phyloP scores from a whole-genome alignment of 2,113 vertebrate species.

The Tachysurus fulvidraco region DNA sequence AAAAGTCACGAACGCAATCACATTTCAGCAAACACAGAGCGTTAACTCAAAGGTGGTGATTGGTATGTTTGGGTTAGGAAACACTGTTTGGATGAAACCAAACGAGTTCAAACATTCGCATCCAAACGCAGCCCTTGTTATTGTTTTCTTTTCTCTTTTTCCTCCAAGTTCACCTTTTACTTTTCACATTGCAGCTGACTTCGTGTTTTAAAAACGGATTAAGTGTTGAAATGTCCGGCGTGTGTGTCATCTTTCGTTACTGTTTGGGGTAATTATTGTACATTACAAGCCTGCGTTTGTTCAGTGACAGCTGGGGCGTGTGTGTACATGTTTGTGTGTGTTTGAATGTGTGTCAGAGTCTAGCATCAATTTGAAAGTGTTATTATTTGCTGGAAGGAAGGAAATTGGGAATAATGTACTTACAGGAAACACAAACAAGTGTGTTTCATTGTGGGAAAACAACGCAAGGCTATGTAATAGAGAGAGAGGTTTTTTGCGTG shows the following conservation, averaged over 20 bases:
- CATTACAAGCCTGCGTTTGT: slow-evolving; percentile 34
- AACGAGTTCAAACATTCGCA: slow-evolving; percentile 19
- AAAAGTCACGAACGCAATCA: slow-evolving; percentile 33
- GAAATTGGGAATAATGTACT: slow-evolving; percentile 51
- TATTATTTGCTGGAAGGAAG: slow-evolving; percentile 38
- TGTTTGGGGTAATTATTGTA: slow-evolving; percentile 44
- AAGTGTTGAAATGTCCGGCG: slow-evolving; percentile 52
- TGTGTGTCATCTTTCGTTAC: slow-evolving; percentile 39
- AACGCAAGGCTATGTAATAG: slow-evolving; percentile 16
- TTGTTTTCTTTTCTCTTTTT: neutral
- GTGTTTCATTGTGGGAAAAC: slow-evolving; percentile 27
- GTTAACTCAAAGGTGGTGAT: slow-evolving; percentile 3
- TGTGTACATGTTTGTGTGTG: slow-evolving; percentile 15
- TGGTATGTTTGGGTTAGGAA: slow-evolving; percentile 42
- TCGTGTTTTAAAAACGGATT: slow-evolving; percentile 39
- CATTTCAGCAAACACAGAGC: slow-evolving; percentile 25
- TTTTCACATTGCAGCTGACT: slow-evolving; percentile 43
- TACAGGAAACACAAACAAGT: slow-evolving; percentile 47
- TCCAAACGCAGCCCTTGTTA: neutral
- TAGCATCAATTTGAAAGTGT: slow-evolving; percentile 14
- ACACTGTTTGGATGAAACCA: slow-evolving; percentile 31
- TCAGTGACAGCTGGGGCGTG: slow-evolving; percentile 9
- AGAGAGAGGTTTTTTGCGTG: slow-evolving; percentile 8
- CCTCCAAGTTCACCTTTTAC: slow-evolving; percentile 35
- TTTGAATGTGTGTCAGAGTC: neutral